phyloP scores from a whole-genome alignment of 2,888 invertebrate genomes.

The Neuroscelio doddi region DNA sequence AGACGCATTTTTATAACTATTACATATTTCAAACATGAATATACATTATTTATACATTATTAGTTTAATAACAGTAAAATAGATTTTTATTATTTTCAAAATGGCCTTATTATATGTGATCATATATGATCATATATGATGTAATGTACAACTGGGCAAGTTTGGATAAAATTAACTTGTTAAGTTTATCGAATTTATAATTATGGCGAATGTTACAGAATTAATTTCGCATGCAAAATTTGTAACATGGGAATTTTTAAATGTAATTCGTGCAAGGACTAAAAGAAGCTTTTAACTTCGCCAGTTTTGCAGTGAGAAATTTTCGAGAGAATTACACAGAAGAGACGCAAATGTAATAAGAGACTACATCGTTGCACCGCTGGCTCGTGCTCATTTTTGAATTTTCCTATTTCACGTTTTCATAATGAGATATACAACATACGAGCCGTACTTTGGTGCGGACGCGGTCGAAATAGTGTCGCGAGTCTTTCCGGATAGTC shows the following conservation, averaged over 20 bases:
- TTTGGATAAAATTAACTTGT: no score
- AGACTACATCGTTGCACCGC: slow-evolving; percentile 12
- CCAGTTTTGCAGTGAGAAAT: slow-evolving; percentile 15
- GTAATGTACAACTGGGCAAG: no score
- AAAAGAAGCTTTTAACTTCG: slow-evolving; percentile 1
- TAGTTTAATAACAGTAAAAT: no score
- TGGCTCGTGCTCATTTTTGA: slow-evolving; percentile 18
- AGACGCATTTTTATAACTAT: no score
- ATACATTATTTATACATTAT: no score
- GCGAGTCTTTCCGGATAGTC: slow-evolving; percentile 18
- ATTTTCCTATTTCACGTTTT: slow-evolving; percentile 17
- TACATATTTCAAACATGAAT: no score
- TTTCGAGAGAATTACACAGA: slow-evolving; percentile 11
- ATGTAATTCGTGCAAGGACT: neutral
- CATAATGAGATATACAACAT: slow-evolving; percentile 1
- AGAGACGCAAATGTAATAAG: slow-evolving; percentile 19
- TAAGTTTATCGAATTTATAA: no score
- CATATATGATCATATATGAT: no score
- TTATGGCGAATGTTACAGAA: no score
- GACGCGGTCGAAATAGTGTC: slow-evolving; percentile 18
- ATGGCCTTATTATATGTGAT: no score
- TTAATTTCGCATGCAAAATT: neutral
- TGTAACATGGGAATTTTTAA: neutral
- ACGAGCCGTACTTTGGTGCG: slow-evolving; percentile 13
- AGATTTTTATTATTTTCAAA: no score